These are phyloP conservation scores for Zhuqinia jingwanae DNA, from an alignment of 2,888 invertebrate species.

Conservation along the genomic window DNA sequence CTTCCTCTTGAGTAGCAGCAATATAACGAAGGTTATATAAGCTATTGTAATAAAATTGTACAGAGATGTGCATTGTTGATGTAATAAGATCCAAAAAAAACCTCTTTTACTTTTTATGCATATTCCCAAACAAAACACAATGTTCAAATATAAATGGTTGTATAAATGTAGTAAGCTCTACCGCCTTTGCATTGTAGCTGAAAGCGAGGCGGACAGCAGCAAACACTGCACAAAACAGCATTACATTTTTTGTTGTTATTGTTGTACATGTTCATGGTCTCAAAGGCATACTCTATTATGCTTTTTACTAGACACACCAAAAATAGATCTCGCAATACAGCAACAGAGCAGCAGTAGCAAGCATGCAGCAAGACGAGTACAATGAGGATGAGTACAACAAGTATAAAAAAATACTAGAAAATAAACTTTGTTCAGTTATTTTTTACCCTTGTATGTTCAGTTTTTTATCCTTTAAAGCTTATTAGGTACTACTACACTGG, in stretches of 20 bases:
- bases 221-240: background rate
- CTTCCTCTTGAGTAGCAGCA: background rate
- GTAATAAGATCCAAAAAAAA: constrained; percentile 26
- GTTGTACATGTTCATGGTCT: constrained; percentile 53
- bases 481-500: background rate
- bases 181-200: too few relatives aligned
- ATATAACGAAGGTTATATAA: constrained; percentile 26
- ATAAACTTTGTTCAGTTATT: background rate
- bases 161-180: background rate
- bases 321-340: too few relatives aligned
- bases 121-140: background rate
- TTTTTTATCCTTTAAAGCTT: background rate
- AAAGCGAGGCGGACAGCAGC: too few relatives aligned
- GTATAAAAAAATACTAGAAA: background rate
- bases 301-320: constrained; percentile 38
- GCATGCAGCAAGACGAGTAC: background rate
- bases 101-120: background rate
- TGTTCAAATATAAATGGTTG: background rate
- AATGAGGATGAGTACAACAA: background rate
- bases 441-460: background rate
- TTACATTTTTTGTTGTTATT: background rate
- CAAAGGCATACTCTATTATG: constrained; percentile 63
- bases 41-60: background rate
- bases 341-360: background rate
- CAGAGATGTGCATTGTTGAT: background rate